Percentiles rank a stretch among this genome's conserved stretches.
phyloP scores from a whole-genome alignment of 2,797 vertebrate species.

The Clarias laeviceps region DNA sequence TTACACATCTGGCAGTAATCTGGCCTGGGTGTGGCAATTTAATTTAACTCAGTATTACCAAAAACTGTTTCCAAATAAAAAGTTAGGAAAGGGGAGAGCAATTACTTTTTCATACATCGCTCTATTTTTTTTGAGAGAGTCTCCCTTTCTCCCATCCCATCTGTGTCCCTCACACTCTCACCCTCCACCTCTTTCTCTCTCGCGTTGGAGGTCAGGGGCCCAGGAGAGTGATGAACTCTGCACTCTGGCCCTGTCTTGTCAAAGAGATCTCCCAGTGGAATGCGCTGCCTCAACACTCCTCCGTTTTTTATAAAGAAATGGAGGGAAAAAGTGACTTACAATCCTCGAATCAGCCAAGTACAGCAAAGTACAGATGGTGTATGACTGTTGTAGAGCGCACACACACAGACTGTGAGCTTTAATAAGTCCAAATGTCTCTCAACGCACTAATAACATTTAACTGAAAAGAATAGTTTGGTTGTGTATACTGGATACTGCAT shows the following conservation, averaged over 20 bases:
- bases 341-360: constrained; percentile 46
- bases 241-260: constrained; percentile 17
- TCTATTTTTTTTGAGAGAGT: no score
- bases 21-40: no score
- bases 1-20: no score
- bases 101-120: no score
- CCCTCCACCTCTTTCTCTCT: neutral
- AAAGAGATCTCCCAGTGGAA: constrained; percentile 67
- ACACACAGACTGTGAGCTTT: no score
- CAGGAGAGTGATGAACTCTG: constrained; percentile 14
- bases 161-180: constrained; percentile 35
- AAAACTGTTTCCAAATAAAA: no score
- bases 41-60: no score
- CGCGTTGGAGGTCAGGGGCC: constrained; percentile 38
- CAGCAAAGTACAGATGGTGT: neutral
- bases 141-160: neutral
- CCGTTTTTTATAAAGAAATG: constrained; percentile 52
- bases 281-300: constrained; percentile 62
- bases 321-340: constrained; percentile 61
- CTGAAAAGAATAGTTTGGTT: neutral
- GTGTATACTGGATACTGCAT: neutral
- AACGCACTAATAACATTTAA: neutral
- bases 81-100: no score
- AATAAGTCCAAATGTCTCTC: neutral
- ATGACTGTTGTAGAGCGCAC: no score